These are phyloP conservation scores for Branchellion lobata DNA, from an alignment of 2,888 invertebrate genomes.

Conservation along the genomic window DNA sequence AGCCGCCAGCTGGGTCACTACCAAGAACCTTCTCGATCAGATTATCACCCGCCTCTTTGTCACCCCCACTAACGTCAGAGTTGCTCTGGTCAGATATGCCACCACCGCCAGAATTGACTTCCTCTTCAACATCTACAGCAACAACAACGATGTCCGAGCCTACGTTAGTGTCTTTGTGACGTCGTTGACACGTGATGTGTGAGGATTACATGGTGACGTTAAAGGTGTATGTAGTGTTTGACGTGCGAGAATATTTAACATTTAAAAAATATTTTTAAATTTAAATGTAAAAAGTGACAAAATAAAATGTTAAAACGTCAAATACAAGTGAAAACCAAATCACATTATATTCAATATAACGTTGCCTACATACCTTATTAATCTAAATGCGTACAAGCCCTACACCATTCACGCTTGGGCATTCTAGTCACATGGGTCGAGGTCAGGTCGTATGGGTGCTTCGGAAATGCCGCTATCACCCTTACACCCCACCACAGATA, in stretches of 20 bases:
- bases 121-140: conserved; percentile 8
- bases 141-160: conserved; percentile 1
- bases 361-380: no score
- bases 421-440: no score
- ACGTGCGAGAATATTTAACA: not conserved
- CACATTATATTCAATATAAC: no score
- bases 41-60: not conserved
- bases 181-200: no score
- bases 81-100: conserved; percentile 4
- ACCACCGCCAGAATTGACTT: conserved; percentile 1
- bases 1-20: not conserved
- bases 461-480: no score
- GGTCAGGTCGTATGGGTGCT: no score
- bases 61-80: conserved; percentile 1
- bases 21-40: not conserved
- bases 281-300: not conserved
- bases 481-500: not conserved
- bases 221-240: not conserved
- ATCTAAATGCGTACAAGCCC: no score
- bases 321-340: not conserved
- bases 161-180: not conserved
- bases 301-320: not conserved
- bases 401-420: no score
- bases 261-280: not conserved
- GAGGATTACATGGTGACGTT: not conserved